These are phyloP conservation scores for Xenopus laevis DNA, from an alignment of 2,113 vertebrate species.

Conservation along the genomic window DNA sequence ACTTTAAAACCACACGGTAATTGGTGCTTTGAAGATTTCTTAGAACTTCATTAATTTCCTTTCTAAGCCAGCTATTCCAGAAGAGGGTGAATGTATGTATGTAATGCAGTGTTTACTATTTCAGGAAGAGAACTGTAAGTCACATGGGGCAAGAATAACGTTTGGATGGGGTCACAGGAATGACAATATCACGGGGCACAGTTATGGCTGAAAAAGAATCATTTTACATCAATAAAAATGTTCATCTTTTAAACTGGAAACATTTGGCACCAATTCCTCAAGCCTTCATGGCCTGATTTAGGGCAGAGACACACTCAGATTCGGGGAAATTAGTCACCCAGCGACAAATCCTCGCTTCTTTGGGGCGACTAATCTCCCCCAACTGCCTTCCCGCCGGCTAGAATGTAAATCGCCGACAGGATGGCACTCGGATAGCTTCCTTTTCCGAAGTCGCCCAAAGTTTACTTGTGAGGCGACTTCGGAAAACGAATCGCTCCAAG, in stretches of 20 bases:
- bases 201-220: neutral
- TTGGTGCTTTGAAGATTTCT: slow-evolving; percentile 27
- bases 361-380: too few relatives aligned
- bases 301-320: too few relatives aligned
- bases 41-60: slow-evolving; percentile 31
- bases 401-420: too few relatives aligned
- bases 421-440: too few relatives aligned
- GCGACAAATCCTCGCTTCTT: too few relatives aligned
- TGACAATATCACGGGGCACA: neutral
- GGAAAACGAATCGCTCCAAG: too few relatives aligned
- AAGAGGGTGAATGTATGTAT: slow-evolving; percentile 1
- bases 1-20: slow-evolving; percentile 42
- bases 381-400: too few relatives aligned
- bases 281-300: too few relatives aligned
- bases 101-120: slow-evolving; percentile 19
- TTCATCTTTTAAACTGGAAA: neutral
- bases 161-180: slow-evolving; percentile 12
- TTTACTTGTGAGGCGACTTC: too few relatives aligned
- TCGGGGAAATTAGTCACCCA: too few relatives aligned
- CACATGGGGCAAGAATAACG: slow-evolving; percentile 1
- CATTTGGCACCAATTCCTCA: neutral
- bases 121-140: neutral
- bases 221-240: neutral
- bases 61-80: slow-evolving; percentile 22
- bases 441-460: too few relatives aligned